Evolutionary conservation across 2,888 invertebrate species (phyloP).

Genomic region (Trypoxylon attenuatum): DNA sequence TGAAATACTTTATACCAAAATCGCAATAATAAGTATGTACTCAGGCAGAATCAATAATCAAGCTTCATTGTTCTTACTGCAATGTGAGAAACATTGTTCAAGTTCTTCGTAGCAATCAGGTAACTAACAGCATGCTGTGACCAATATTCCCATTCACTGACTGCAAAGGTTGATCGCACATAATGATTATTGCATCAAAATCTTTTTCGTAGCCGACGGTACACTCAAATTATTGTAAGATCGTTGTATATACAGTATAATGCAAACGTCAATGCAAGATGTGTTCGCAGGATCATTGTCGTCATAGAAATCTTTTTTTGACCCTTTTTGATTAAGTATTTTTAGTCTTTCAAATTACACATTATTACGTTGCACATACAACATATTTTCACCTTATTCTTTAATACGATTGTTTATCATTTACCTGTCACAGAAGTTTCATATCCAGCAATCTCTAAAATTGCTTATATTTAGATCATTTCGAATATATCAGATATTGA

Average conservation of each 20-base stretch:
- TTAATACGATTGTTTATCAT: too few species aligned
- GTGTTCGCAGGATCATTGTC: slow-evolving; percentile 45
- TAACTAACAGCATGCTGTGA: slow-evolving; percentile 14
- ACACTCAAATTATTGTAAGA: slow-evolving; percentile 55
- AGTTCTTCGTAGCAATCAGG: slow-evolving; percentile 16
- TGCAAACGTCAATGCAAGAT: slow-evolving; percentile 44
- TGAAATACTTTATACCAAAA: too few species aligned
- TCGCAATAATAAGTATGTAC: too few species aligned
- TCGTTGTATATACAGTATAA: slow-evolving; percentile 61
- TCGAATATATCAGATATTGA: too few species aligned
- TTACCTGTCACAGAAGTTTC: too few species aligned
- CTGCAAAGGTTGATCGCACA: slow-evolving; percentile 16
- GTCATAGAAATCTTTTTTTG: slow-evolving; percentile 25
- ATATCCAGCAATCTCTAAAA: too few species aligned
- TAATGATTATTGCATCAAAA: slow-evolving; percentile 19
- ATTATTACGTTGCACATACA: too few species aligned
- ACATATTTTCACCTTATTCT: too few species aligned
- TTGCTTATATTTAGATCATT: too few species aligned
- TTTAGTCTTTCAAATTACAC: too few species aligned
- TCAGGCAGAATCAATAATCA: slow-evolving; percentile 8
- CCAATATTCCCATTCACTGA: slow-evolving; percentile 7
- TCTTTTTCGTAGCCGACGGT: slow-evolving; percentile 42
- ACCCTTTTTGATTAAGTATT: too few species aligned
- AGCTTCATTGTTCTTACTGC: neutral
- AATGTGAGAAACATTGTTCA: slow-evolving; percentile 7